phyloP scores from a whole-genome alignment of 2,113 vertebrate species.

The Carollia perspicillata region DNA sequence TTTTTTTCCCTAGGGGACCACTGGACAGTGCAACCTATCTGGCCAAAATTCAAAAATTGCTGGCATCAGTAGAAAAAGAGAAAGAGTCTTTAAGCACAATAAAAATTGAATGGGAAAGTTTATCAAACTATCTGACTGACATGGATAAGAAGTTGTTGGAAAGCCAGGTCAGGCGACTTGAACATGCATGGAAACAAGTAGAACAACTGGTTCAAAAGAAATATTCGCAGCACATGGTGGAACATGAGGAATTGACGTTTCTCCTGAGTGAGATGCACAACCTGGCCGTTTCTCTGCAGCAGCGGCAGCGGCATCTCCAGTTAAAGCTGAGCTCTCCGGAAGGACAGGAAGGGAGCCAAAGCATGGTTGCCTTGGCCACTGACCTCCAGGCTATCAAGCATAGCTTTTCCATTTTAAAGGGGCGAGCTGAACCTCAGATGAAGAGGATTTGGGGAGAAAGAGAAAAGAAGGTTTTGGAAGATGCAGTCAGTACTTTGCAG shows the following conservation, averaged over 20 bases:
- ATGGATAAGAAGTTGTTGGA: conserved; percentile 81
- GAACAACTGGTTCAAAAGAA: conserved; percentile 82
- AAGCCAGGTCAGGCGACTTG: conserved; percentile 82
- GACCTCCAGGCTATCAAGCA: conserved; percentile 83
- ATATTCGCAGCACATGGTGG: conserved; percentile 76
- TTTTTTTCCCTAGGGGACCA: conserved; percentile 80
- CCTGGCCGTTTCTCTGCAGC: conserved; percentile 81
- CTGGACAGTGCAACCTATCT: conserved; percentile 82
- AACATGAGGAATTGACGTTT: conserved; percentile 72
- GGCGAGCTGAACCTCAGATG: conserved; percentile 79
- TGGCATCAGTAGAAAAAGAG: conserved; percentile 82
- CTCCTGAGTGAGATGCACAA: conserved; percentile 79
- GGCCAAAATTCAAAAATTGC: conserved; percentile 81
- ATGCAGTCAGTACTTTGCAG: conserved; percentile 80
- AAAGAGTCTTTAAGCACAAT: conserved; percentile 81
- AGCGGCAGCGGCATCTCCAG: conserved; percentile 71
- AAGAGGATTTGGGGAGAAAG: conserved; percentile 83
- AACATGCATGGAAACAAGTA: conserved; percentile 82
- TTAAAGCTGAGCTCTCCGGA: conserved; percentile 54
- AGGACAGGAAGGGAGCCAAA: conserved; percentile 71
- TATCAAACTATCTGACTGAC: conserved; percentile 79
- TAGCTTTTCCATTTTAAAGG: conserved; percentile 79
- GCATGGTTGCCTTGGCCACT: conserved; percentile 77
- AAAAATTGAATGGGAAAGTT: conserved; percentile 75
- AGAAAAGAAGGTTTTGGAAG: conserved; percentile 83